Evolutionary conservation across 2,113 vertebrate genomes (phyloP).

Genomic region (Sinocyclocheilus maitianheensis): DNA sequence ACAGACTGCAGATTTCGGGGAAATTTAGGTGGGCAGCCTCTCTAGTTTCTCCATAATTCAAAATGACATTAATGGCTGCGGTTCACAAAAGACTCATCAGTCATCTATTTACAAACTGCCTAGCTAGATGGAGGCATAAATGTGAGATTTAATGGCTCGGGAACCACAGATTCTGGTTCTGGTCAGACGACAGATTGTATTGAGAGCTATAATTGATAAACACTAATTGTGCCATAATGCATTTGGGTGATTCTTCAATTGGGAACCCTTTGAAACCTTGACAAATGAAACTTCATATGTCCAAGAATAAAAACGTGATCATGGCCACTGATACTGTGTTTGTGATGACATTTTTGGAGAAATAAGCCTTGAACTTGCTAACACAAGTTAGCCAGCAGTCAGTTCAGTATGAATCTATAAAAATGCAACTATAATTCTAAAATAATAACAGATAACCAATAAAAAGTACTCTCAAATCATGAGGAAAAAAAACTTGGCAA

Average conservation of each 20-base stretch:
- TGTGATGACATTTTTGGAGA: not conserved
- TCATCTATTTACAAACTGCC: constrained; percentile 41
- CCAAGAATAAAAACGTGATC: not conserved
- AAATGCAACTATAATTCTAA: not conserved
- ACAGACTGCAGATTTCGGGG: not conserved
- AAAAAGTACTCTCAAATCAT: not conserved
- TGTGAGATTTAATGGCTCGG: constrained; percentile 16
- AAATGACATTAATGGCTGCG: constrained; percentile 35
- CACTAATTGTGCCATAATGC: constrained; percentile 7
- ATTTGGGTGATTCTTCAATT: not conserved
- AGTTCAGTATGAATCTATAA: not conserved
- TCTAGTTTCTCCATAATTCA: constrained; percentile 41
- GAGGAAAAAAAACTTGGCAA: not conserved
- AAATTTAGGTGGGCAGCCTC: constrained; percentile 34
- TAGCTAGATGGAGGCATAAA: not conserved
- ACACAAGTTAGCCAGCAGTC: not conserved
- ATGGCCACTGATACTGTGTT: not conserved
- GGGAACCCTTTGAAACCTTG: not conserved
- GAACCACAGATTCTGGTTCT: constrained; percentile 1
- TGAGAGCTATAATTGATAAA: constrained; percentile 20
- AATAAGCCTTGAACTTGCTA: not conserved
- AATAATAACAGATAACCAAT: not conserved
- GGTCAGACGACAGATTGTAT: not conserved
- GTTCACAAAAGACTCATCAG: constrained; percentile 33
- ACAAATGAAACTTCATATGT: not conserved